Base-by-base conservation (phyloP, 2,888 invertebrate species). In the Chymomyza procnemis region DNA sequence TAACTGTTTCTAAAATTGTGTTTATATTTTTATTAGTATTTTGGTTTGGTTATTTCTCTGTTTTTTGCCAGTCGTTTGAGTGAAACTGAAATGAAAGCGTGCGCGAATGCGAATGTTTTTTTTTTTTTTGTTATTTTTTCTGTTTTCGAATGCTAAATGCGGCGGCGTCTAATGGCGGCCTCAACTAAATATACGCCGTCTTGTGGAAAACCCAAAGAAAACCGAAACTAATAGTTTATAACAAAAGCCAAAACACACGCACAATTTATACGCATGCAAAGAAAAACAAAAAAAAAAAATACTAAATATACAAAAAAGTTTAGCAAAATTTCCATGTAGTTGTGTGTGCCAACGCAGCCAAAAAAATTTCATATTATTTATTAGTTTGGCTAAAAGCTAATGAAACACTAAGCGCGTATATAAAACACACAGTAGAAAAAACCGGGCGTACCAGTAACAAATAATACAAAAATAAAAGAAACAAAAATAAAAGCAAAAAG, bases 71-170 rank as follows among this genome's bases (percentile, higher is more conserved):
- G 85, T 82, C 79, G 85, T 74, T 71, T 74, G 79, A 80, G 80
- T 80, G 85, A 85, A 84, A 84, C 77, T 79, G 84, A 85, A 85
- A 84, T 87, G 84, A 85, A 87, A 84, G 82, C 78, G 85, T 76
- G 72, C 74, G 66, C 66, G 64, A 69, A 72, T 69, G 72, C 68
- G 66, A 73, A 73, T 67, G 60, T 41, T 9, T 41, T 41, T n/a
- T n/a, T n/a, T n/a, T n/a, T n/a, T n/a, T n/a, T n/a, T n/a, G n/a
- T n/a, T n/a, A n/a, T n/a, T n/a, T n/a, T n/a, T n/a, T n/a, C n/a
- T n/a, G n/a, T n/a, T n/a, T n/a, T n/a, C n/a, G n/a, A 41, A 41
- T 41, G 34, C 34, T 41, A 12, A 41, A 41, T 58, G 59, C 50
- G 16, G 34, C 55, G 47, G 71, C 65, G 14, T 54, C 34, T 52